These are phyloP conservation scores for Holcopasites calliopsidis DNA, from an alignment of 1,140 invertebrate species.

Conservation along the genomic window DNA sequence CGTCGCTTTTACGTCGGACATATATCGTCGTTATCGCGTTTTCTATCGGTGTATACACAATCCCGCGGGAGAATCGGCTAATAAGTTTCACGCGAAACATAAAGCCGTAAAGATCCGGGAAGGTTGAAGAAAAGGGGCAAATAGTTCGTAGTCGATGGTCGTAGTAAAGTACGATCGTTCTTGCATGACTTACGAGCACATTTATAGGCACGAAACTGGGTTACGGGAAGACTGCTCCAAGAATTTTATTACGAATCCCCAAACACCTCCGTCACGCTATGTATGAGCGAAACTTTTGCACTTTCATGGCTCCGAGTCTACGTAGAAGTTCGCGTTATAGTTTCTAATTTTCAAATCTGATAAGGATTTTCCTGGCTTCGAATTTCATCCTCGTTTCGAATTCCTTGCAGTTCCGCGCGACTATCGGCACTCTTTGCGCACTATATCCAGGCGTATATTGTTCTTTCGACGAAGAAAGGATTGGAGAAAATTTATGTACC, in stretches of 20 bases:
- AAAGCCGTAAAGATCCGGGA: slow-evolving; percentile 44
- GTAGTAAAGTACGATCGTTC: slow-evolving; percentile 59
- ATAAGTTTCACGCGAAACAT: slow-evolving; percentile 38
- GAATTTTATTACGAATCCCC: slow-evolving; percentile 66
- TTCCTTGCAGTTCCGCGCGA: neutral
- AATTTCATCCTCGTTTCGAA: neutral
- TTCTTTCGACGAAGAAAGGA: neutral
- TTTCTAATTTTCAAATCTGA: slow-evolving; percentile 38
- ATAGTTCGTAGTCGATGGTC: slow-evolving; percentile 35
- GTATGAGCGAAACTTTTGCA: slow-evolving; percentile 59
- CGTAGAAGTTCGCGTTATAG: slow-evolving; percentile 10
- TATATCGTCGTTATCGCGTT: slow-evolving; percentile 12
- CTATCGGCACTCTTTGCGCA: neutral
- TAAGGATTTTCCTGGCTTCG: neutral
- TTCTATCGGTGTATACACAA: slow-evolving; percentile 2
- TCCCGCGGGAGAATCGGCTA: neutral
- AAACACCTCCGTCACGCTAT: slow-evolving; percentile 28
- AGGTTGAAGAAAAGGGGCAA: slow-evolving; percentile 31
- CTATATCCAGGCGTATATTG: neutral
- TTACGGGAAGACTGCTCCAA: slow-evolving; percentile 61
- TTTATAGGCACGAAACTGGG: slow-evolving; percentile 64
- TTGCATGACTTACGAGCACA: slow-evolving; percentile 51
- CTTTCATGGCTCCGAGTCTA: slow-evolving; percentile 45
- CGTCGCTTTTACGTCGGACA: neutral
- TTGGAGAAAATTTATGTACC: neutral